phyloP scores from a whole-genome alignment of 2,797 vertebrate species.

The Apodemus agrarius region DNA sequence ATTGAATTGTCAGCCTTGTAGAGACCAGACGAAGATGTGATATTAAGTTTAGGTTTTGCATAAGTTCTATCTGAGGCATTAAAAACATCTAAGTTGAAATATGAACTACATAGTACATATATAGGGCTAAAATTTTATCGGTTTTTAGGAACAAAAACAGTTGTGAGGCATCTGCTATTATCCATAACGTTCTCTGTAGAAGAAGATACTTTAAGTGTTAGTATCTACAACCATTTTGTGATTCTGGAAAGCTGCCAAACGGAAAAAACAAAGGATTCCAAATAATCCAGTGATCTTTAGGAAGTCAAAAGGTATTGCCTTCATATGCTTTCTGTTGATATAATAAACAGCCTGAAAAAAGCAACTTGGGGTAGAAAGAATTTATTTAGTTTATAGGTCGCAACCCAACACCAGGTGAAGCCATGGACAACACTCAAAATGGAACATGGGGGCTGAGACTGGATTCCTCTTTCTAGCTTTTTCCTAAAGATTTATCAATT shows the following conservation, averaged over 20 bases:
- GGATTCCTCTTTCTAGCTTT: not conserved
- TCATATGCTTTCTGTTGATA: not conserved
- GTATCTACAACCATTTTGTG: not conserved
- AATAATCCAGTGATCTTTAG: not conserved
- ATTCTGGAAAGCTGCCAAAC: not conserved
- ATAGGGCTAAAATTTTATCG: not conserved
- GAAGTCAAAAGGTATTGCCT: not conserved
- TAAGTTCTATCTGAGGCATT: constrained; percentile 46
- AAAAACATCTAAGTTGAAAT: constrained; percentile 54
- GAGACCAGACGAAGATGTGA: not conserved
- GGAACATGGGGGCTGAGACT: no score
- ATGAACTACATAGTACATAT: not conserved
- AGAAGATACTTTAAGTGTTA: constrained; percentile 2
- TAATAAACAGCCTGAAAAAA: not conserved
- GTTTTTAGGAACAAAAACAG: not conserved
- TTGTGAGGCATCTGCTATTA: constrained; percentile 6
- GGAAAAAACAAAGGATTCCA: not conserved
- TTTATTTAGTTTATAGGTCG: not conserved
- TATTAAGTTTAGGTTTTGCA: constrained; percentile 48
- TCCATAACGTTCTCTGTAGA: not conserved
- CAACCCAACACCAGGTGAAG: not conserved
- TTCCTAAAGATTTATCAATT: not conserved
- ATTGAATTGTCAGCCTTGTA: constrained; percentile 8
- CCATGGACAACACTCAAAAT: not conserved
- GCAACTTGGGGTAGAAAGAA: not conserved